Conservation (phyloP, 2,797 vertebrate species). For the Acanthurus leucopareius region DNA sequence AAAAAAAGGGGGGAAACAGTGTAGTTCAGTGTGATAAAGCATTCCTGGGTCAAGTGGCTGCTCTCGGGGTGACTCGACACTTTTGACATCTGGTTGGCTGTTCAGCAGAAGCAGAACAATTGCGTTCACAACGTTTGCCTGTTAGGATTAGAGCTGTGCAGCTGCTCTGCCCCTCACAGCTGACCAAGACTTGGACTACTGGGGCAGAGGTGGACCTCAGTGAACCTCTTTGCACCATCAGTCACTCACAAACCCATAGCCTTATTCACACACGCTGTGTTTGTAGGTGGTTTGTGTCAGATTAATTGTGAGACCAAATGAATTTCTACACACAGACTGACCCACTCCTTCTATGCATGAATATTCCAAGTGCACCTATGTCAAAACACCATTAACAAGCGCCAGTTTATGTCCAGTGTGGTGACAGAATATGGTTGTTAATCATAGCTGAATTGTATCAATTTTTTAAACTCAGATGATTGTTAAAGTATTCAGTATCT, state of each 20-base stretch:
- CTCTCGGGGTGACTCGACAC: conserved; percentile 72
- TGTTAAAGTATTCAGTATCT: background rate
- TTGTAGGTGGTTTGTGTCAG: background rate
- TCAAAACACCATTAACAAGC: background rate
- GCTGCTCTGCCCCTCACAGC: conserved; percentile 76
- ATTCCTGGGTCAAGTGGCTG: conserved; percentile 60
- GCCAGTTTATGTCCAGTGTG: background rate
- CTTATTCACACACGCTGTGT: conserved; percentile 1
- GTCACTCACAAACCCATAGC: background rate
- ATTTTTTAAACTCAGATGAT: background rate
- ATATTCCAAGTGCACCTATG: background rate
- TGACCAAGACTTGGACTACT: conserved; percentile 55
- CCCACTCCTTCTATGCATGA: background rate
- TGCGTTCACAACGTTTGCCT: conserved; percentile 71
- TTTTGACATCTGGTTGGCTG: conserved; percentile 67
- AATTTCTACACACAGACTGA: background rate
- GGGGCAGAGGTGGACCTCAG: conserved; percentile 38
- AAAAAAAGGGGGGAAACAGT: conserved; percentile 5
- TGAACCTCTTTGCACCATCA: background rate
- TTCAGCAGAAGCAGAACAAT: conserved; percentile 59
- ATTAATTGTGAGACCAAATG: background rate
- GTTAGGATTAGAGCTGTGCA: conserved; percentile 69
- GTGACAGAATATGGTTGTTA: background rate
- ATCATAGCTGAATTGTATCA: background rate
- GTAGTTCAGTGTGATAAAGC: conserved; percentile 33